Conservation (phyloP, 2,888 invertebrate species). For the Lycocerus yunnanus region DNA sequence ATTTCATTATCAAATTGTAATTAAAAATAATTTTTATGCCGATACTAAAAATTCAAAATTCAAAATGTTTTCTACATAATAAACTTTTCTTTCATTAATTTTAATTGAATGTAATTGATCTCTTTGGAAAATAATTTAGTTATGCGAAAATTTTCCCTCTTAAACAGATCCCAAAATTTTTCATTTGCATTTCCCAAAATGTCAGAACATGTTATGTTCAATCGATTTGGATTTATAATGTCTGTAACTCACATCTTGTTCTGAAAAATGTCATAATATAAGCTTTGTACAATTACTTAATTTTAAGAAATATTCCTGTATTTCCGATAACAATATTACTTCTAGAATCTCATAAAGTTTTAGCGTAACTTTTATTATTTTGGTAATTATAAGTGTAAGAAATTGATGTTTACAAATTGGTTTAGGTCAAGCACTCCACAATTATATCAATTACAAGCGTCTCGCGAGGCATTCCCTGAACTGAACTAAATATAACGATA, state of each 20-base stretch:
- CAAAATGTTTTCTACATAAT: too few species aligned
- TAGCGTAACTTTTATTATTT: neutral
- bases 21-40: neutral
- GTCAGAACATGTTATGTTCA: neutral
- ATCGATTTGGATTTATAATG: neutral
- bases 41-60: neutral
- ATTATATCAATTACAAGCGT: neutral
- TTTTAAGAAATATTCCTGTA: neutral
- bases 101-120: too few species aligned
- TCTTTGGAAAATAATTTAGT: too few species aligned
- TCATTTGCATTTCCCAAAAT: neutral
- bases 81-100: too few species aligned
- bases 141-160: too few species aligned
- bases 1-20: neutral
- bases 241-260: neutral
- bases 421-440: slow-evolving; percentile 4
- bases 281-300: neutral
- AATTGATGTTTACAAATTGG: slow-evolving; percentile 1
- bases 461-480: neutral
- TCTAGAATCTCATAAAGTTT: neutral
- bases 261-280: neutral
- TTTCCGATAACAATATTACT: neutral
- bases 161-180: neutral
- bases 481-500: neutral
- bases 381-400: neutral